Percentiles rank a stretch among this genome's conserved stretches.
phyloP scores from a whole-genome alignment of 2,113 vertebrate genomes.

The Nycticryphes semicollaris region DNA sequence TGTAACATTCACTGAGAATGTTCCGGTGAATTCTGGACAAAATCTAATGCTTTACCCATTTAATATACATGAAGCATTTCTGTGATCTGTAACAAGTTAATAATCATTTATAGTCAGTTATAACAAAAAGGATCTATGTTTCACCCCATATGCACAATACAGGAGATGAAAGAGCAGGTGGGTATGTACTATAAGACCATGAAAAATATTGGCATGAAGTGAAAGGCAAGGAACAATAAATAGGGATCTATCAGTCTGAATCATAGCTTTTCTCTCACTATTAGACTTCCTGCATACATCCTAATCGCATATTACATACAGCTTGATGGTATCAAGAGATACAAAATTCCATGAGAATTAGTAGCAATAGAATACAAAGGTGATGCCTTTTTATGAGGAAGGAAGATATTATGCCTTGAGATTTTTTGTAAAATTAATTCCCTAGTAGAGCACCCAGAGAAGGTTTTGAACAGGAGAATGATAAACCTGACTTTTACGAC shows the following conservation, averaged over 20 bases:
- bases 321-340: background rate
- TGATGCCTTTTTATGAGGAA: background rate
- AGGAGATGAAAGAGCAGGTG: background rate
- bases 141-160: background rate
- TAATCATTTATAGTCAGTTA: background rate
- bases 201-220: background rate
- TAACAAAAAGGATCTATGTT: background rate
- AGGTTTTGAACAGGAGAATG: background rate
- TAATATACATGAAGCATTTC: background rate
- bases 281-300: background rate
- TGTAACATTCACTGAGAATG: background rate
- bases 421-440: background rate
- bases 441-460: background rate
- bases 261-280: background rate
- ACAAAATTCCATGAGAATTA: background rate
- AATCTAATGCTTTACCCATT: background rate
- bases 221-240: background rate
- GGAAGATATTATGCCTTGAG: background rate
- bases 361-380: background rate
- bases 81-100: background rate
- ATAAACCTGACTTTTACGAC: conserved; percentile 14
- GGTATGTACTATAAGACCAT: background rate
- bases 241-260: background rate
- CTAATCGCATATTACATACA: background rate
- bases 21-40: background rate